phyloP scores from a whole-genome alignment of 2,113 vertebrate genomes.

The Zingel zingel region DNA sequence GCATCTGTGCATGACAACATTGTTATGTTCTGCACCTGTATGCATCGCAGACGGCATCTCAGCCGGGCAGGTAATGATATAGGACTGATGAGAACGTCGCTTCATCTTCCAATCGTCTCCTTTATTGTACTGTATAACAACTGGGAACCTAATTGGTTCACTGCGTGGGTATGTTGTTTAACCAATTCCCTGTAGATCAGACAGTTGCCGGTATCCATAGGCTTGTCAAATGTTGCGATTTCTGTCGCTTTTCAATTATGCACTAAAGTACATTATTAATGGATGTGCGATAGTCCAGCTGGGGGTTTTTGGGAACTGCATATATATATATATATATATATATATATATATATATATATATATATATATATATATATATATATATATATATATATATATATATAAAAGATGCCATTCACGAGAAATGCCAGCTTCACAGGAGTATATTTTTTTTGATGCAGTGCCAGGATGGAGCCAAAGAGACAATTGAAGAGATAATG shows the following conservation, averaged over 20 bases:
- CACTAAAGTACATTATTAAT: conserved; percentile 57
- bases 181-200: conserved; percentile 46
- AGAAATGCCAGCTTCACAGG: conserved; percentile 45
- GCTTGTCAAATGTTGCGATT: conserved; percentile 40
- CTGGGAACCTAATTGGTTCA: conserved; percentile 61
- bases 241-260: conserved; percentile 36
- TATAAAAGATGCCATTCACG: conserved; percentile 23
- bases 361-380: no score
- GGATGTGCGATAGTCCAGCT: conserved; percentile 38
- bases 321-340: no score
- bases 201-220: conserved; percentile 46
- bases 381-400: no score
- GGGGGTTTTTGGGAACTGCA: conserved; percentile 42
- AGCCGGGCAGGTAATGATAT: conserved; percentile 51
- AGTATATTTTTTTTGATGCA: conserved; percentile 59
- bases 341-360: no score
- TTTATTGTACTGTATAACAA: conserved; percentile 40
- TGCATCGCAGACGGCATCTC: conserved; percentile 31
- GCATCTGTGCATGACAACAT: conserved; percentile 21
- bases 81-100: conserved; percentile 28
- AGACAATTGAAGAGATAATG: conserved; percentile 39
- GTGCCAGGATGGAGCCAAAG: conserved; percentile 35
- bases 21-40: conserved; percentile 44
- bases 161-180: conserved; percentile 24
- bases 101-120: conserved; percentile 27